Percentiles rank a stretch among this genome's conserved stretches.
Conservation (phyloP, 2,888 invertebrate species). For the Orthosia gothica region DNA sequence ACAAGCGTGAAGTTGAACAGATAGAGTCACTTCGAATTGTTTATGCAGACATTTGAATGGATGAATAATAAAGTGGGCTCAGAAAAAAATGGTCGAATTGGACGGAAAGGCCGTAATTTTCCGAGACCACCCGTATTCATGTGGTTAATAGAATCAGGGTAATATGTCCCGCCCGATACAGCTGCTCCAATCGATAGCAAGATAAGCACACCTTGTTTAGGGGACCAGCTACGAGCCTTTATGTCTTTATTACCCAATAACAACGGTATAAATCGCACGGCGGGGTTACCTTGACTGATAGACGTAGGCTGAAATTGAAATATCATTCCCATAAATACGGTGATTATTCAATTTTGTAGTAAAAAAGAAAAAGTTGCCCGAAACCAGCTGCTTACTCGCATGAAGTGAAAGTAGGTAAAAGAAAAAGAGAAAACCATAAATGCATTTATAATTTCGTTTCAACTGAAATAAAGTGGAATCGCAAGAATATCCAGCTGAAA, state of each 20-base stretch:
- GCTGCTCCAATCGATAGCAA: conserved; percentile 81
- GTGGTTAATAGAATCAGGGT: conserved; percentile 81
- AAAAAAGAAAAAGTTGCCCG: conserved; percentile 24
- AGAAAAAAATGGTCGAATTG: conserved; percentile 57
- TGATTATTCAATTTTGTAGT: conserved; percentile 53
- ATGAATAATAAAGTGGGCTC: conserved; percentile 48
- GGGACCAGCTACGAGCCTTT: conserved; percentile 76
- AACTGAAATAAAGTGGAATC: not conserved
- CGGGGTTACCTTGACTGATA: conserved; percentile 74
- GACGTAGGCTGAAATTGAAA: conserved; percentile 75
- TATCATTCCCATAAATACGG: conserved; percentile 67
- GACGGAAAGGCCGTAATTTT: conserved; percentile 71
- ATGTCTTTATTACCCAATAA: conserved; percentile 84
- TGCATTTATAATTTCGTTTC: not conserved
- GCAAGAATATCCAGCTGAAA: not conserved
- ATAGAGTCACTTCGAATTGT: conserved; percentile 58
- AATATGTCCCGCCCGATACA: conserved; percentile 79
- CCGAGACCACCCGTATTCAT: conserved; percentile 71
- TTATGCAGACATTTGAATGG: conserved; percentile 57
- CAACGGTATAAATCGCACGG: conserved; percentile 76
- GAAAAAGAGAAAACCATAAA: not conserved
- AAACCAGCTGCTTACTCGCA: conserved; percentile 39
- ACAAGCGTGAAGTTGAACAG: conserved; percentile 60
- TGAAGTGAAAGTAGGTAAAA: not conserved
- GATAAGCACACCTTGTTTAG: conserved; percentile 83